Evolutionary conservation across 2,888 invertebrate species (phyloP), one percentile per base, ranked within the genome.

Genomic region (Charanyca ferruginea): DNA sequence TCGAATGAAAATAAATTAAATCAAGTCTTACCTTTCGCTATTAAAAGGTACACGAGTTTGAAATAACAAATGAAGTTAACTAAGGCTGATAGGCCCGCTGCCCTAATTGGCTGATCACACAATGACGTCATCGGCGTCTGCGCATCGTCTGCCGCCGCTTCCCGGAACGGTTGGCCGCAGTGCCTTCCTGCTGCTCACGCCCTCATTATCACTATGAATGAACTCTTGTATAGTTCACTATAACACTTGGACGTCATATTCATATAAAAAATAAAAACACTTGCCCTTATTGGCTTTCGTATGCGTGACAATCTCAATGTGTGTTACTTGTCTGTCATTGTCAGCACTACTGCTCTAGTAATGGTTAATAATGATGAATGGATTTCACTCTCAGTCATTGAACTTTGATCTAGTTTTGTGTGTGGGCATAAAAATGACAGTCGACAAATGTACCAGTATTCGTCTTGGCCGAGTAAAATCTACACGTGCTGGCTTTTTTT

Each of bases 121-220:
- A 48, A 80, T 94, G 93, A 94, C 94, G 94, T 94, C 94, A 93
- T 72, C 83, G 77, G 85, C 84, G 95, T 94, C 93, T 94, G 91
- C 90, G 91, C 90, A 85, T 85, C 88, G 94, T 95, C 95, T 95
- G 86, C 91, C 83, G 88, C 87, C 88, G 89, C 90, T 94, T 94
- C 94, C 93, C 92, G 92, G 93, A 93, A 93, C 91, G 87, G 83
- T 87, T 90, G 89, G 89, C 90, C 90, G 86, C 89, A 86, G 77
- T 88, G 90, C 90, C 91, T 92, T 93, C 92, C 91, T 91, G 89
- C 85, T 86, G 83, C 85, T 86, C 86, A 84, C 85, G 86, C 84
- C 85, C 89, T 87, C 90, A 90, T 90, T 92, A 90, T 88, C 86
- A 85, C 86, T 86, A 87, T 91, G 89, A 93, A 93, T 91, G 89